Base-by-base conservation (phyloP, 2,113 vertebrate species). In the Salvelinus alpinus region DNA sequence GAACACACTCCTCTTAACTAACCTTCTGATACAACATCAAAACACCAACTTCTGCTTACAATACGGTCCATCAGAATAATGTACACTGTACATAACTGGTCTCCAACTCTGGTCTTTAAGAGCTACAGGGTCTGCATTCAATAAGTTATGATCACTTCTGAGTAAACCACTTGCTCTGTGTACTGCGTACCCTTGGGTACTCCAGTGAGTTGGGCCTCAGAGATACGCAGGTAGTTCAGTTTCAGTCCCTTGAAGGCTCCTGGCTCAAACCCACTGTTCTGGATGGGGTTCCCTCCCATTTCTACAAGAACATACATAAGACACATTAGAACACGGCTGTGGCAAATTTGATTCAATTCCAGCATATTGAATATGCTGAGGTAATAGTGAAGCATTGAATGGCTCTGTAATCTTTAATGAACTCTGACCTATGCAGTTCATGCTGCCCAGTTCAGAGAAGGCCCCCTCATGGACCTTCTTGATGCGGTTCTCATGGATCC, bases 401-500 rank as follows among this genome's bases (percentile, higher is more conserved):
- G 38, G 38, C 38, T 11, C 38, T 44, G 38, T 44, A 66, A 5
- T 66, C 14, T 16, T 16, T 11, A 66, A 31, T 66, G 16, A 64
- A 69, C 5, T 81, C 94, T 92, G 75, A 97, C 96, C 96, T 75
- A 97, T 96, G 91, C 96, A 96, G 89, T 97, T 96, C 95, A 97
- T 95, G 82, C 79, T 94, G 85, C 73, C 73, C 74, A 97, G 93
- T 54, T 95, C 94, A 0, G 92, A 87, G 78, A 97, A 97, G 48
- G 95, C 88, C 5, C 93, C 95, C 79, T 92, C 93, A 25, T 91
- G 82, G 84, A 97, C 91, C 85, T 94, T 96, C 85, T 88, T 96
- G 92, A 97, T 97, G 76, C 82, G 93, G 88, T 97, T 97, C 75
- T 97, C 96, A 1, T 97, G 96, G 87, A 97, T 95, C 47, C 96